Percentiles rank a stretch among this genome's conserved stretches.
Evolutionary conservation across 1,140 invertebrate genomes (phyloP).

Genomic region (Ceratosolen solmsi): DNA sequence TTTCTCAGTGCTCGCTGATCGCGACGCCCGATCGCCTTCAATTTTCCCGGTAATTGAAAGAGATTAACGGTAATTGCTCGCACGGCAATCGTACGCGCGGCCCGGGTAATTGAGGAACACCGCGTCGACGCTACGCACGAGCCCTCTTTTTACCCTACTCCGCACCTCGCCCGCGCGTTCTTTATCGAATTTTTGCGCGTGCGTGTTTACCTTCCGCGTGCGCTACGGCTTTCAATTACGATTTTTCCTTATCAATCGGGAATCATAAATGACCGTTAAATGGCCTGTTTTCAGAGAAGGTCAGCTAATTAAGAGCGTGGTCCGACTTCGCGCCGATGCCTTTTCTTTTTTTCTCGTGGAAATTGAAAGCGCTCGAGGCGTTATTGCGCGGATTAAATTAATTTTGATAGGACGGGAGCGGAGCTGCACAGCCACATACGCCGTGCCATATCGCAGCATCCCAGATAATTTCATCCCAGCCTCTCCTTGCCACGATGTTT

Average conservation of each 20-base stretch:
- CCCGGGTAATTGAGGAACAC: slow-evolving; percentile 33
- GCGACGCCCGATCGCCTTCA: slow-evolving; percentile 36
- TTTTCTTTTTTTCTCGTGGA: slow-evolving; percentile 1
- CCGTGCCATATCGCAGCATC: too few relatives aligned
- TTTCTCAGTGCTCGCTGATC: slow-evolving; percentile 1
- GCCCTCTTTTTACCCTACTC: not conserved
- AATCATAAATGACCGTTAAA: slow-evolving; percentile 33
- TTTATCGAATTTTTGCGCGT: slow-evolving; percentile 25
- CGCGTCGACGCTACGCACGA: not conserved
- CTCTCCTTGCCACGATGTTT: not conserved
- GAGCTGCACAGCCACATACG: not conserved
- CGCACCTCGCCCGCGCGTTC: not conserved
- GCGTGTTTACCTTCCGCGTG: slow-evolving; percentile 28
- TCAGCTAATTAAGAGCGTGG: slow-evolving; percentile 2
- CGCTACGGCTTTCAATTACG: slow-evolving; percentile 42
- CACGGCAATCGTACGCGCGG: slow-evolving; percentile 15
- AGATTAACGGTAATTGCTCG: slow-evolving; percentile 52
- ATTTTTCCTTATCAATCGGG: slow-evolving; percentile 39
- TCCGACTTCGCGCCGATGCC: not conserved
- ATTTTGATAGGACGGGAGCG: not conserved
- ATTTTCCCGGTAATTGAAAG: slow-evolving; percentile 51
- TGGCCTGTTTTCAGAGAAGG: slow-evolving; percentile 3
- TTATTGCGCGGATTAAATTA: slow-evolving; percentile 13
- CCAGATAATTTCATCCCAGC: not conserved
- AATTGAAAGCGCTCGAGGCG: not conserved